Evolutionary conservation across 2,888 invertebrate species (phyloP).

Genomic region (Ceratothoa steindachneri): DNA sequence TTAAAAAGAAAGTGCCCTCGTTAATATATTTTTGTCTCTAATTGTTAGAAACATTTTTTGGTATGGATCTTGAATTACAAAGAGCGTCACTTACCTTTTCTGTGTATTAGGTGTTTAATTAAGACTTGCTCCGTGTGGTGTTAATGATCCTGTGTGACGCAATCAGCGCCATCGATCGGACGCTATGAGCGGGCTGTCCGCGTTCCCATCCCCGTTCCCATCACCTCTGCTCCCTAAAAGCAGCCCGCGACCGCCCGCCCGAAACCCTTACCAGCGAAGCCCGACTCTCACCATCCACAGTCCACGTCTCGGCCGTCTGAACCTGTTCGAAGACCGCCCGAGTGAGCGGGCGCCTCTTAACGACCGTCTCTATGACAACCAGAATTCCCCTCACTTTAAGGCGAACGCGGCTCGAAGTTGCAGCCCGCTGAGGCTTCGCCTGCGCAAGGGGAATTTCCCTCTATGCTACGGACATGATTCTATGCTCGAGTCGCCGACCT

Average conservation of each 20-base stretch:
- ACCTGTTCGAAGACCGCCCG: background rate
- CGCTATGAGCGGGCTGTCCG: background rate
- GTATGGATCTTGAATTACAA: no score
- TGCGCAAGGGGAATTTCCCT: background rate
- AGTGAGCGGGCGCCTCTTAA: no score
- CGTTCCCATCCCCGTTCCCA: background rate
- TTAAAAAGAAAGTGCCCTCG: no score
- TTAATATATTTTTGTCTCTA: no score
- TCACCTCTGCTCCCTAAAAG: background rate
- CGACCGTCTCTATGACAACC: background rate
- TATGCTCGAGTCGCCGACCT: background rate
- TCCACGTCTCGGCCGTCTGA: background rate
- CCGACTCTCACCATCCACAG: background rate
- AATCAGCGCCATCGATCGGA: no score
- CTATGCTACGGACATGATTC: background rate
- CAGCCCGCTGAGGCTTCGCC: background rate
- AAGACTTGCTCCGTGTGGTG: no score
- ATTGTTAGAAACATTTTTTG: no score
- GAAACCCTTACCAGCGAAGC: background rate
- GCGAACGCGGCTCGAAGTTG: no score
- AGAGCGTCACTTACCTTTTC: no score
- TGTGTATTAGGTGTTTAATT: no score
- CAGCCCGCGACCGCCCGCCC: background rate
- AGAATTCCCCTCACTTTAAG: background rate
- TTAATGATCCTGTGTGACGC: no score